Base-by-base conservation (phyloP, 2,888 invertebrate species). In the Polyommatus iphigenia region DNA sequence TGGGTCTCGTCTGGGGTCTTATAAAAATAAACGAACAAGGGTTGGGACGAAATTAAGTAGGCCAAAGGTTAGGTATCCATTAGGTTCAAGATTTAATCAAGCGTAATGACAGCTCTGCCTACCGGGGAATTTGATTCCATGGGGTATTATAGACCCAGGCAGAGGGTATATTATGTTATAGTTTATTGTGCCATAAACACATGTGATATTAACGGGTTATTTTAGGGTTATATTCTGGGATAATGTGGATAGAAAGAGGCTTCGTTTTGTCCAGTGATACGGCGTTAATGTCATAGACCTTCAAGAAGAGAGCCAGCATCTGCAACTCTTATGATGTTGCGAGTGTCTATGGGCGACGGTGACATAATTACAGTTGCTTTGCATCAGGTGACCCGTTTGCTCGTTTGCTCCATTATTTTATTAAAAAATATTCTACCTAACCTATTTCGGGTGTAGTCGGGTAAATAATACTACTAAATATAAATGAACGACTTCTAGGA, bases 1-100 rank as follows among this genome's bases (percentile, higher is more conserved):
- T 24, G 20, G 62, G 20, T 71, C 77, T 77, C 77, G 41, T 46
- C 72, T 18, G 54, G 46, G 59, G 73, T 46, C 75, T 75, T 75
- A 75, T 75, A 75, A 54, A 75, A 75, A 75, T 54, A 75, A 75
- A 75, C 54, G 75, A 84, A 84, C 84, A 80, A 83, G 81, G 83
- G 83, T 83, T 78, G 79, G 80, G 77, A 77, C 79, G 81, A 80
- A 83, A 83, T 83, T 82, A 82, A 83, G 82, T 84, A 82, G 81
- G 81, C 81, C 81, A 83, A 83, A 83, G 84, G 83, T 84, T 82
- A 75, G 81, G 82, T 80, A 80, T 81, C 82, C 83, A 82, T 85
- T 83, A 83, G 83, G 80, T 81, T 75, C 80, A 78, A 79, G 82
- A 83, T 84, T 83, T 84, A 84, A 85, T 85, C 82, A 85, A 81